Evolutionary conservation across 2,113 vertebrate species (phyloP).

Genomic region (Microtus richardsoni): DNA sequence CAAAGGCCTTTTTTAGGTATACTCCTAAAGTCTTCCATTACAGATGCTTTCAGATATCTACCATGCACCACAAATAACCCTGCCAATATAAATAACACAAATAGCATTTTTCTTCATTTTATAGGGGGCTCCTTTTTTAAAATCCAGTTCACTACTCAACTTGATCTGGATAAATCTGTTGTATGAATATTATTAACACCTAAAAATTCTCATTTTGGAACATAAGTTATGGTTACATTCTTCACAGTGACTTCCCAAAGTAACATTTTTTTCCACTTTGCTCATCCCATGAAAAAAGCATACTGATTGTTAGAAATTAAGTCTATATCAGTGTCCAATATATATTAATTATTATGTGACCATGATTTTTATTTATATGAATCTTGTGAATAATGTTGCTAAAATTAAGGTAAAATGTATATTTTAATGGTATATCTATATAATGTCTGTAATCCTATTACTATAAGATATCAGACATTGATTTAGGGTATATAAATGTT

Average conservation of each 20-base stretch:
- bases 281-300: background rate
- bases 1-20: background rate
- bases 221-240: background rate
- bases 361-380: background rate
- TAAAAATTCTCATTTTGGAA: background rate
- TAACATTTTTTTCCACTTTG: background rate
- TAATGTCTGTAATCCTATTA: background rate
- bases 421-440: background rate
- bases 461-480: conserved; percentile 8
- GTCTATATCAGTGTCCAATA: background rate
- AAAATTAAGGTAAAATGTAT: background rate
- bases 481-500: background rate
- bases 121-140: background rate
- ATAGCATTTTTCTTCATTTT: background rate
- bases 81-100: background rate
- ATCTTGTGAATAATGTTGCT: background rate
- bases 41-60: background rate
- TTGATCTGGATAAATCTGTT: background rate
- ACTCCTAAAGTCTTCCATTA: fast-evolving
- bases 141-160: background rate
- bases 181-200: background rate
- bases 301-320: background rate
- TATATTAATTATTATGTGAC: background rate
- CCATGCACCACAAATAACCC: fast-evolving
- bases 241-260: background rate